Evolutionary conservation across 1,140 invertebrate species (phyloP), one percentile per base, ranked within the genome.

Genomic region (Delia radicum): DNA sequence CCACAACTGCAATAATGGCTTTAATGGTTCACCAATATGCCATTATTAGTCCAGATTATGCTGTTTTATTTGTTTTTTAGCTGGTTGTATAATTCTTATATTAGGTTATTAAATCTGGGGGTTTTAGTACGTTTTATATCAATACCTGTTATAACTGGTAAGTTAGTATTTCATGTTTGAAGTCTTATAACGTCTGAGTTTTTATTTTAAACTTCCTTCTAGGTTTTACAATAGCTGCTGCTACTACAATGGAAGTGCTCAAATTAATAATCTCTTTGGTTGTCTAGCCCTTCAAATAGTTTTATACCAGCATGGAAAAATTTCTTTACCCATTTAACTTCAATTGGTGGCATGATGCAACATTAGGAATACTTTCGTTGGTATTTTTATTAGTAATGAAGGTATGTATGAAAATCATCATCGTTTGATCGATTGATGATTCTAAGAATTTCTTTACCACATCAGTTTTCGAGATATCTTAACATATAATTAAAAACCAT

Each of bases 111-210:
- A 18, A 92, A 96, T 81, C 88, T 97, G 80, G 96, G 96, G 77
- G 96, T 97, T 84, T 82, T 98, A 21, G 91, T 97, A 62, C 93
- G 96, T 77, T 97, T 96, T 81, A 96, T 98, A 80, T 96, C 95
- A 0, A 89, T 92, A 77, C 94, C 96, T 2, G 95, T 97, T 0
- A 95, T 96, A 62, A 93, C 91, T 77, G 95, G 65, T 69, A 21
- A 33, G n/a, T n/a, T 37, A 0, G 4, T 18, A 55, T 8, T 18
- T 3, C 48, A 24, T 15, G 21, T 4, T 55, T 21, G n/a, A 55
- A 33, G 13, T 2, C 33, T 33, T 42, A 42, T 15, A 55, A 21
- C n/a, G 15, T 18, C n/a, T n/a, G n/a, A n/a, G n/a, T n/a, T 55
- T 5, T 55, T 4, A 4, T 5, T 18, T n/a, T 15, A 48, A 4